Conservation (phyloP, 2,888 invertebrate genomes). For the Rotaria magnacalcarata region DNA sequence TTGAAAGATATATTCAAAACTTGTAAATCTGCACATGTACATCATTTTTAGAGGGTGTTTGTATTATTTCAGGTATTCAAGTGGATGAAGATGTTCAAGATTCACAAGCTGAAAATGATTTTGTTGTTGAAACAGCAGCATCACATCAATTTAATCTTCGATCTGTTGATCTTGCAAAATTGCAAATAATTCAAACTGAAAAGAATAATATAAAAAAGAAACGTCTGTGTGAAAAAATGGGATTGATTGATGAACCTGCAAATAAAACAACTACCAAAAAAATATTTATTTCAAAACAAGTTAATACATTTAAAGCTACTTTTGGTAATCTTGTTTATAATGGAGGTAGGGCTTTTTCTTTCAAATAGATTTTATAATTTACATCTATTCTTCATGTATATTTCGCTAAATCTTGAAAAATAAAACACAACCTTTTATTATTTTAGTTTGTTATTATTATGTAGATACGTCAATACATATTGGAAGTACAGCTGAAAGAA, state of each 20-base stretch:
- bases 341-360: not conserved
- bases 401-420: too few relatives aligned
- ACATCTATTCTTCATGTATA: too few relatives aligned
- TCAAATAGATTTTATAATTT: too few relatives aligned
- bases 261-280: not conserved
- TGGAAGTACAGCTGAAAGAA: not conserved
- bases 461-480: not conserved
- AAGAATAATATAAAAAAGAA: not conserved
- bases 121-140: not conserved
- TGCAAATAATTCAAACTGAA: not conserved
- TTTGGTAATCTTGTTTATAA: too few relatives aligned
- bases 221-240: not conserved
- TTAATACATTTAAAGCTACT: not conserved
- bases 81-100: too few relatives aligned
- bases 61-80: too few relatives aligned
- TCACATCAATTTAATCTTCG: not conserved
- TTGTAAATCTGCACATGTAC: too few relatives aligned
- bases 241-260: not conserved
- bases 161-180: not conserved
- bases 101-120: not conserved
- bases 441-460: not conserved
- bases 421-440: too few relatives aligned
- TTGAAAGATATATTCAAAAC: too few relatives aligned
- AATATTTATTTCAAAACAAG: not conserved
- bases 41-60: too few relatives aligned